Conservation (phyloP, 2,888 invertebrate genomes). For the Latrodectus elegans region DNA sequence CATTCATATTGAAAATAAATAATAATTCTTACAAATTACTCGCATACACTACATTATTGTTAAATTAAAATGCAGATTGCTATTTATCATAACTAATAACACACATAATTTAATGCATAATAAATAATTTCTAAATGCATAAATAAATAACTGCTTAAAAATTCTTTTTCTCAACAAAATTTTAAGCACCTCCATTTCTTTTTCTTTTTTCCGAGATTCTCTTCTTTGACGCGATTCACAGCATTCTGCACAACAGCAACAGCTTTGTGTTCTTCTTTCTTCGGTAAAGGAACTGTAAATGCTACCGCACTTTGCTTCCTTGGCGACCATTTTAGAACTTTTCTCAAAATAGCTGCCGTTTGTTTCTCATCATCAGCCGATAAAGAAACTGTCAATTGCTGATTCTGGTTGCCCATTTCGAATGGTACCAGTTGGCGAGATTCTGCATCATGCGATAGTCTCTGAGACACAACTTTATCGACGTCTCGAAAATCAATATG, state of each 20-base stretch:
- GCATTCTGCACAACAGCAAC: constrained; percentile 58
- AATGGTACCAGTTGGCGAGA: background rate
- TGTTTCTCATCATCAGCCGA: constrained; percentile 32
- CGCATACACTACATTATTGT: too few relatives aligned
- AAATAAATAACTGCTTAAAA: too few relatives aligned
- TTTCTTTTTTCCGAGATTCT: constrained; percentile 36
- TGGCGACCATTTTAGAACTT: constrained; percentile 49
- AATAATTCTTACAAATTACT: too few relatives aligned
- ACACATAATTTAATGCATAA: too few relatives aligned
- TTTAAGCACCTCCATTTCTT: constrained; percentile 15
- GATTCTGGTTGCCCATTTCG: background rate
- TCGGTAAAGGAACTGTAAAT: constrained; percentile 33
- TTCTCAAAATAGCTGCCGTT: constrained; percentile 18
- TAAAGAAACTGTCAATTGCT: constrained; percentile 25
- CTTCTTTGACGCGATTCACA: constrained; percentile 55
- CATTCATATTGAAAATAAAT: too few relatives aligned
- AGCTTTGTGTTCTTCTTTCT: constrained; percentile 33
- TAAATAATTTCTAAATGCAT: too few relatives aligned
- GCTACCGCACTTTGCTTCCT: constrained; percentile 31
- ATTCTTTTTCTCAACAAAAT: background rate
- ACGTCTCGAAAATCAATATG: background rate
- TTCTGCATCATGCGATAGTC: background rate
- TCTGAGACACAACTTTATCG: background rate
- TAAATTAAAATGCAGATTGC: too few relatives aligned
- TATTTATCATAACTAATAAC: too few relatives aligned